Evolutionary conservation across 2,113 vertebrate species (phyloP), one percentile per base, ranked within the genome.

Genomic region (Ciconia stormi): DNA sequence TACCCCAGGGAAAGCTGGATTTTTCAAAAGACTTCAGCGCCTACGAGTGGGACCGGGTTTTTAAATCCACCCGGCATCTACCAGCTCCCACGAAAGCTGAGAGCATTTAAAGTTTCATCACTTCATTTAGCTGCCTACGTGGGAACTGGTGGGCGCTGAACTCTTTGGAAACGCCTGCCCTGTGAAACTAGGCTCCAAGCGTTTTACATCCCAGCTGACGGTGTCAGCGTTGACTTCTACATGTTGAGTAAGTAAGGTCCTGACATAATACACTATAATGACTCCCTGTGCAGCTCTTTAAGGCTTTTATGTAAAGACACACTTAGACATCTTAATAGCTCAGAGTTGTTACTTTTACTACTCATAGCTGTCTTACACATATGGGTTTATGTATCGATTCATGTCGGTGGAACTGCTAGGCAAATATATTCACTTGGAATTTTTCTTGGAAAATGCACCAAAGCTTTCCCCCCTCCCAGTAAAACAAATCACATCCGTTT

Each of bases 321-420:
- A 87, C 78, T 96, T 97, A 97, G 91, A 97, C 4, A 1, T 86
- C 92, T 95, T 96, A 91, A 89, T 78, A 88, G 73, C 65, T 97
- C 84, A 79, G 90, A 96, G 95, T 69, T 96, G 95, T 92, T 97
- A 98, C 89, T 95, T 96, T 96, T 96, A 91, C 93, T 82, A 6
- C 76, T 92, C 89, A 40, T 85, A 93, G 83, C 86, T 97, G 96
- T 97, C 78, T 94, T 97, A 94, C 78, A 66, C 90, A 65, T 89
- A 91, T 13, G 6, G 82, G 58, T 84, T 95, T 85, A 96, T 96
- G 70, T 82, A 87, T 96, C 32, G 23, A 95, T 92, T 82, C 94
- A 82, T 4, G 18, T 73, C n/a, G 14, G 67, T 50, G 96, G 82
- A 92, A 93, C 89, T 85, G 44, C 74, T 94, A 87, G 89, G 95